Evolutionary conservation across 2,797 vertebrate genomes (phyloP), one percentile per base, ranked within the genome.

Genomic region (Pipistrellus pygmaeus): DNA sequence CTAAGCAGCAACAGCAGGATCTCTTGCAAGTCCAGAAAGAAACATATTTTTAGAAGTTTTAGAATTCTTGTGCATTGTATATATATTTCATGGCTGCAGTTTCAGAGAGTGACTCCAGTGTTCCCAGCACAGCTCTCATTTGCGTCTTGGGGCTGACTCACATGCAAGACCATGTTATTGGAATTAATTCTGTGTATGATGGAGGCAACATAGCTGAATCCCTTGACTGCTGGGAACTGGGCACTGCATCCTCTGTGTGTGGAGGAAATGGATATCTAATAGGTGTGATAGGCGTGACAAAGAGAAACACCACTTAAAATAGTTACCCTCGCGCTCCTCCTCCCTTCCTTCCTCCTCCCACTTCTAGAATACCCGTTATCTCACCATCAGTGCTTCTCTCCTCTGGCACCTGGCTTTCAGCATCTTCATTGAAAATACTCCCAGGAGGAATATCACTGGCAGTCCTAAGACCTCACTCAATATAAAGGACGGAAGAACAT

Each of bases 1-100:
- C 57, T 85, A 86, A 55, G 66, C 88, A 76, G 69, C 82, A 78
- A 55, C 68, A 30, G 6, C 0, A 48, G n/a, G 62, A 10, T 72
- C 84, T 82, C 91, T 82, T 21, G 55, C 82, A 90, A 93, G 91
- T 8, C 57, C 82, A 88, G 66, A 60, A 90, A 90, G n/a, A n/a
- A 77, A 89, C 87, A 72, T 48, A 25, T 35, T 93, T 94, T 60
- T 20, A 90, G 88, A 72, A 88, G 60, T 86, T 86, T 69, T 62
- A 66, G 72, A 73, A 85, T 60, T 85, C n/a, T 60, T 14, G 12
- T 53, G 10, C 73, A 44, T 73, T 86, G n/a, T 85, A 8, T 46
- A 10, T 23, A 0, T 85, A 55, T 77, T 77, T 96, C 77, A 83
- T 86, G 88, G 27, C 30, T 69, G 53, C 44, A 10, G 23, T 32